Evolutionary conservation across 1,140 invertebrate genomes (phyloP).

Genomic region (Drosophila takahashii): DNA sequence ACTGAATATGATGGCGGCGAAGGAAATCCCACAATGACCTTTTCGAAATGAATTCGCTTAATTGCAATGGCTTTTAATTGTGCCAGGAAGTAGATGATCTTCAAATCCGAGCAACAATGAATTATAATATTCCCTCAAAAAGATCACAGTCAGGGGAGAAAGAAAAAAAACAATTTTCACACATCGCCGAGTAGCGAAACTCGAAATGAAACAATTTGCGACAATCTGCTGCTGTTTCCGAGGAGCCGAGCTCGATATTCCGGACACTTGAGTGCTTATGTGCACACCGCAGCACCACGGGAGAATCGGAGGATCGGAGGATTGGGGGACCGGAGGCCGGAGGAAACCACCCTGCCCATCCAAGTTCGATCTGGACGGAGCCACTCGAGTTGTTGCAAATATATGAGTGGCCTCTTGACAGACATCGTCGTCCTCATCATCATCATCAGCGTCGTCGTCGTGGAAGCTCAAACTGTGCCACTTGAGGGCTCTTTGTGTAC

Average conservation of each 20-base stretch:
- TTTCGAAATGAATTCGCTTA: slow-evolving; percentile 67
- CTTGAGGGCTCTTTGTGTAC: slow-evolving; percentile 51
- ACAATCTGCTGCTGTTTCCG: slow-evolving; percentile 58
- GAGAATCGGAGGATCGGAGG: slow-evolving; percentile 26
- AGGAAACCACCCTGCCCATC: slow-evolving; percentile 12
- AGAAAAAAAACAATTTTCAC: slow-evolving; percentile 54
- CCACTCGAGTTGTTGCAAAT: slow-evolving; percentile 77
- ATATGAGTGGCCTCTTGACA: slow-evolving; percentile 79
- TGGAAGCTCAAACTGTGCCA: slow-evolving; percentile 61
- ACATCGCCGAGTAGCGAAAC: slow-evolving; percentile 60
- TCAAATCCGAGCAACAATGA: slow-evolving; percentile 22
- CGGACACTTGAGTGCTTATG: slow-evolving; percentile 73
- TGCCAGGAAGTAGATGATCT: slow-evolving; percentile 30
- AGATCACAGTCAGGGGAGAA: background rate
- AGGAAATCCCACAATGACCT: slow-evolving; percentile 65
- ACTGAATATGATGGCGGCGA: slow-evolving; percentile 62
- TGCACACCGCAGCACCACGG: slow-evolving; percentile 72
- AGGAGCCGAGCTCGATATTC: slow-evolving; percentile 55
- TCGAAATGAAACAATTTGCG: slow-evolving; percentile 53
- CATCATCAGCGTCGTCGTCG: slow-evolving; percentile 12
- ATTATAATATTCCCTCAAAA: slow-evolving; percentile 24
- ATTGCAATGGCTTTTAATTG: slow-evolving; percentile 59
- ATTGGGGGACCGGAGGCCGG: background rate
- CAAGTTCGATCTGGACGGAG: slow-evolving; percentile 20
- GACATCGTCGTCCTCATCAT: slow-evolving; percentile 49